Evolutionary conservation across 2,113 vertebrate genomes (phyloP), one percentile per base, ranked within the genome.

Genomic region (Dicaeum eximium): DNA sequence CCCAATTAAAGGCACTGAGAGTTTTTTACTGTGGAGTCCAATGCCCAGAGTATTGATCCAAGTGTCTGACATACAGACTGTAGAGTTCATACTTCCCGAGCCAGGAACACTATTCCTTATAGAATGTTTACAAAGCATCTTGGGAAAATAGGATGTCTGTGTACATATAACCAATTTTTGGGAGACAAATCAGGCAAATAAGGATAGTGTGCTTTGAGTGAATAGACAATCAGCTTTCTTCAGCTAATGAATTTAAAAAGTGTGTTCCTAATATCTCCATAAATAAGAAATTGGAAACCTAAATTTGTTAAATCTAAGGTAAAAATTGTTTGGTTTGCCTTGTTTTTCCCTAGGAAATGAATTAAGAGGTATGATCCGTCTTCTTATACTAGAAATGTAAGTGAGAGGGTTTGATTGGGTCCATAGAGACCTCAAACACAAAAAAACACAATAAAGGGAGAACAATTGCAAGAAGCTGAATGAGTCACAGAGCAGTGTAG

Each of bases 391-490:
- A 86, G 42, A 81, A 94, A 80, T 45, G 23, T 81, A 91, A 93
- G 66, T 54, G 69, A 92, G 61, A 88, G 45, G 35, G 51, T 90
- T 94, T 93, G 48, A 77, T 44, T 86, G 6, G 27, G 56, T 75
- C 37, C 31, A 79, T 38, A 60, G 44, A 87, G 81, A 96, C 56
- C 92, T 93, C 75, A 93, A 96, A 92, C 38, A 65, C 0, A 11
- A 86, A 78, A 78, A 95, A 90, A 51, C 17, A 21, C 57, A 84
- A 71, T 88, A 92, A 91, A 92, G 17, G 30, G 58, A 74, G 61
- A 95, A 90, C 44, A 94, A 94, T 4, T 94, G 28, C 23, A 91
- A 86, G 45, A 90, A 91, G 24, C 17, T 73, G 37, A 91, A 93
- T 35, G 58, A 95, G 45, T 74, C 64, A 88, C 13, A 81, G 42